Conservation (phyloP, 2,797 vertebrate genomes). For the Paguma larvata region DNA sequence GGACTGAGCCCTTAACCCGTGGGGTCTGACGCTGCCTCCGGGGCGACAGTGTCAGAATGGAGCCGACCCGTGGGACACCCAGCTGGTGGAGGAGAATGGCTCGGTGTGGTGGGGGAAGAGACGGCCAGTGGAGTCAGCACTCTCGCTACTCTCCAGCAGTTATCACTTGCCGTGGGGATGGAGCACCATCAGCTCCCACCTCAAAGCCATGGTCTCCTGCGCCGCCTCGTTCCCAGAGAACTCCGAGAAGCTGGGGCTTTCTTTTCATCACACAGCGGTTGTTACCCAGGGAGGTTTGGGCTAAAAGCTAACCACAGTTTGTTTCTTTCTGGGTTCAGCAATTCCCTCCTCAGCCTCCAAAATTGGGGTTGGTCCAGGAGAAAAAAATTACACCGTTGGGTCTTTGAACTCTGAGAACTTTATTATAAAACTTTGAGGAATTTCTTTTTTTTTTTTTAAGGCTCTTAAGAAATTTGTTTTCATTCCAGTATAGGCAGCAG, state of each 20-base stretch:
- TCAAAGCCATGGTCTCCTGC: constrained; percentile 58
- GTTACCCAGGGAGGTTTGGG: background rate
- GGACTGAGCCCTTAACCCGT: background rate
- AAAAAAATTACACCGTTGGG: background rate
- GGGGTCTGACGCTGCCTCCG: background rate
- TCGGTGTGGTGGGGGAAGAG: background rate
- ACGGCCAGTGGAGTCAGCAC: no score
- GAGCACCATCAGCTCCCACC: background rate
- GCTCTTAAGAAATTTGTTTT: background rate
- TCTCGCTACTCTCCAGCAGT: background rate
- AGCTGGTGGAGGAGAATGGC: background rate
- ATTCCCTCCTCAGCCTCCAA: constrained; percentile 6
- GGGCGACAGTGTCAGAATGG: background rate
- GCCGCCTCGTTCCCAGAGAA: background rate
- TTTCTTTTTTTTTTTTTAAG: background rate
- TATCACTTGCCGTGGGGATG: background rate
- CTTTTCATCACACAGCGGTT: background rate
- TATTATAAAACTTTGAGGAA: background rate
- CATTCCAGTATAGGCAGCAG: background rate
- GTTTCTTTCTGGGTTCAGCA: background rate
- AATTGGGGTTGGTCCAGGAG: background rate
- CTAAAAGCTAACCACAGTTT: background rate
- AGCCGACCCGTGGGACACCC: background rate
- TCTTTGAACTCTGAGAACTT: background rate
- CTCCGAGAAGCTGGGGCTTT: background rate